Conservation (phyloP, 2,113 vertebrate species). For the Rhizomys pruinosus region DNA sequence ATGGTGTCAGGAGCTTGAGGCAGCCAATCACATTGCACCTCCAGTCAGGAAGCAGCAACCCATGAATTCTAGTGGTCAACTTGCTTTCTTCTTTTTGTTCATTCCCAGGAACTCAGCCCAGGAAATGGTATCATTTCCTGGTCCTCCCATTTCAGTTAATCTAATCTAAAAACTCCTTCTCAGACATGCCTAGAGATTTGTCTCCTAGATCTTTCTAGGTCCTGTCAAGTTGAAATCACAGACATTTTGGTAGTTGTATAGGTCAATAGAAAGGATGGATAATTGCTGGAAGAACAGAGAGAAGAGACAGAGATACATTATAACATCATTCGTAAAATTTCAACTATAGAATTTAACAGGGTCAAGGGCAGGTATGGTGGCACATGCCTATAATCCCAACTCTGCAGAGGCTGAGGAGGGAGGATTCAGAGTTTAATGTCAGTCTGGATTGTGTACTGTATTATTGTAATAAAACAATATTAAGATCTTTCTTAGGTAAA, state of each 20-base stretch:
- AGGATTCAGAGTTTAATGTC: neutral
- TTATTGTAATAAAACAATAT: too few relatives aligned
- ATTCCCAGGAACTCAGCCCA: neutral
- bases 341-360: neutral
- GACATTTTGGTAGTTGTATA: neutral
- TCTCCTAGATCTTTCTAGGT: neutral
- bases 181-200: neutral
- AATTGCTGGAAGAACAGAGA: neutral
- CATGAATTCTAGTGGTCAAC: too few relatives aligned
- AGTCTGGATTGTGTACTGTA: neutral
- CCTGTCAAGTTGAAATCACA: neutral
- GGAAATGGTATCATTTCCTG: accelerated
- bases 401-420: neutral
- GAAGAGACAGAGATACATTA: neutral
- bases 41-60: neutral
- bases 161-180: neutral
- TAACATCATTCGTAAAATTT: neutral
- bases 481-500: neutral
- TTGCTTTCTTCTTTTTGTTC: neutral
- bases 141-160: neutral
- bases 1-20: neutral
- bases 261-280: neutral
- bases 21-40: too few relatives aligned
- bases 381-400: neutral
- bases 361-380: neutral